These are phyloP conservation scores for Sebastiscus albofasciatus DNA, from an alignment of 2,797 vertebrate species.

Conservation along the genomic window DNA sequence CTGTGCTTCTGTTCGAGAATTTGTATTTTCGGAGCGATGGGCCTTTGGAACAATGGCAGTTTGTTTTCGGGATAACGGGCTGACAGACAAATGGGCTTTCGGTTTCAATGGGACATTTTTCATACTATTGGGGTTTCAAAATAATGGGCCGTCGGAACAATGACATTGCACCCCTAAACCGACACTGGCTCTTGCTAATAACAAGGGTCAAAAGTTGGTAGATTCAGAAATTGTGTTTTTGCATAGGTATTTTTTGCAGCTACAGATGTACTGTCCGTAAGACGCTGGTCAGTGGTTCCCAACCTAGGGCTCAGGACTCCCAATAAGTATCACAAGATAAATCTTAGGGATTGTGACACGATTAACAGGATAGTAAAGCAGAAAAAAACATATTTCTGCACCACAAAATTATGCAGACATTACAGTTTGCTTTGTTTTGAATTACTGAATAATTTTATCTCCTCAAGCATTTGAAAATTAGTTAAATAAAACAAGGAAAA, in stretches of 20 bases:
- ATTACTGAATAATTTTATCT: neutral
- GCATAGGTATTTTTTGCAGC: neutral
- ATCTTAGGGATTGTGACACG: neutral
- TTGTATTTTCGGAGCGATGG: neutral
- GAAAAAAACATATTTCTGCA: neutral
- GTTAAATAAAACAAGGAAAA: neutral
- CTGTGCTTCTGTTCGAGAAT: neutral
- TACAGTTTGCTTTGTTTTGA: neutral
- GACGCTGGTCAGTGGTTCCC: neutral
- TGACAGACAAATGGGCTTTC: no score
- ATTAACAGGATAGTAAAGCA: neutral
- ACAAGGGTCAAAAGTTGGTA: neutral
- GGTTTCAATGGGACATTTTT: no score
- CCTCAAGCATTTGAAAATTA: neutral
- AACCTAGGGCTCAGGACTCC: neutral
- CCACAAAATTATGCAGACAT: neutral
- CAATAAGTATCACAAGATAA: neutral
- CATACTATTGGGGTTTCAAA: neutral
- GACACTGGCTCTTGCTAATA: neutral
- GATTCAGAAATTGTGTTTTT: neutral
- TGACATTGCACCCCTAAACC: neutral
- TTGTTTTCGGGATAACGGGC: no score
- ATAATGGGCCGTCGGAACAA: neutral
- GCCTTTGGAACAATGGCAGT: neutral
- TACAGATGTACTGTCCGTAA: neutral